These are phyloP conservation scores for Diabrotica undecimpunctata DNA, from an alignment of 1,140 invertebrate species.

Conservation along the genomic window DNA sequence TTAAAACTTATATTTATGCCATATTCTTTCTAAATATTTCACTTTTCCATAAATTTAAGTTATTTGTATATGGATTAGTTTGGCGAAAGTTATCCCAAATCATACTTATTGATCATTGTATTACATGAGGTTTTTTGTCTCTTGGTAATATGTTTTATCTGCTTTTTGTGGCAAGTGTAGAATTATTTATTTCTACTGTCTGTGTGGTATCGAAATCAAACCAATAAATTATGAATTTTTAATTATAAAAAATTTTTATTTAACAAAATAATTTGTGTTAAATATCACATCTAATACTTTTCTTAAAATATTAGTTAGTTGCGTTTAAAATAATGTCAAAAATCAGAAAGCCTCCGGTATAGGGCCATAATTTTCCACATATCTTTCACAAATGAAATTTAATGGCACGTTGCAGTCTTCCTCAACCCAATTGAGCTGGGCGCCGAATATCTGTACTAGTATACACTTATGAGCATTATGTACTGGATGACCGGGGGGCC, in stretches of 20 bases:
- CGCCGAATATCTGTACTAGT: background rate
- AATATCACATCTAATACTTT: background rate
- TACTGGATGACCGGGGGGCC: background rate
- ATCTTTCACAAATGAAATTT: slow-evolving; percentile 13
- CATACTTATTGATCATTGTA: no score
- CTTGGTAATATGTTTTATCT: no score
- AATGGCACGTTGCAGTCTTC: background rate
- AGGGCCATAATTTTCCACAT: background rate
- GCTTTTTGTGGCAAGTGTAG: no score
- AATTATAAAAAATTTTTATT: background rate
- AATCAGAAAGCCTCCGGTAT: background rate
- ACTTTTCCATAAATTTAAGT: no score
- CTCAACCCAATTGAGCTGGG: background rate
- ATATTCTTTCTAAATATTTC: no score
- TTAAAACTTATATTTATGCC: no score
- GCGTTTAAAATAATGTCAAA: background rate
- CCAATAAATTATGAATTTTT: background rate
- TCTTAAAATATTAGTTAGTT: no score
- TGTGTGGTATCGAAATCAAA: background rate
- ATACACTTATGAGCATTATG: slow-evolving; percentile 5
- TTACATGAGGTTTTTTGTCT: no score
- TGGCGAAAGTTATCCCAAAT: no score
- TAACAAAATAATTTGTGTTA: background rate
- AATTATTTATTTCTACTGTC: no score
- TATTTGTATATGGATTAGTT: no score